Conservation (phyloP, 1,140 invertebrate species). For the Callitettix versicolor region DNA sequence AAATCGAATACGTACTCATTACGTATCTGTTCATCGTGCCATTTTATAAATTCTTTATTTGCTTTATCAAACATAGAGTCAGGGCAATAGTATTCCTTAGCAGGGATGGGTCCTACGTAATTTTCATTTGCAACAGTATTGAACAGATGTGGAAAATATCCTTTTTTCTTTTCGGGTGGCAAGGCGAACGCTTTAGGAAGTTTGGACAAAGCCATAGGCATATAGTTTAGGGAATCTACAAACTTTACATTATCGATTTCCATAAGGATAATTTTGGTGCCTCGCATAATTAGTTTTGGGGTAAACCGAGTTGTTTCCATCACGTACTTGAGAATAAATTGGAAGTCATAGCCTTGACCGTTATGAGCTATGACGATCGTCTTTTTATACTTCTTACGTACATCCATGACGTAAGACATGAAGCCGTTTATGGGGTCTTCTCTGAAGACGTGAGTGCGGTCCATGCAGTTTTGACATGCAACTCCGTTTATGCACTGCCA, state of each 20-base stretch:
- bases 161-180: constrained; percentile 9
- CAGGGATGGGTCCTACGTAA: not conserved
- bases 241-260: constrained; percentile 19
- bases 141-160: constrained; percentile 17
- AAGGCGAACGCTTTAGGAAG: constrained; percentile 27
- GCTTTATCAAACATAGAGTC: constrained; percentile 19
- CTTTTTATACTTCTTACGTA: not conserved
- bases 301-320: constrained; percentile 9
- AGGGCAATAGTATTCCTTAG: constrained; percentile 2
- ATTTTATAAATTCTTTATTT: constrained; percentile 8
- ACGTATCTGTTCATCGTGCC: not conserved
- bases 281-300: constrained; percentile 21
- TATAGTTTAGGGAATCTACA: constrained; percentile 28
- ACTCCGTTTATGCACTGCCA: not conserved
- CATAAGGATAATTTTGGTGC: constrained; percentile 17
- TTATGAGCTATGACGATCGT: constrained; percentile 22
- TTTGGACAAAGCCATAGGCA: constrained; percentile 23
- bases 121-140: constrained; percentile 26
- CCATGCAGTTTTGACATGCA: not conserved
- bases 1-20: constrained; percentile 1
- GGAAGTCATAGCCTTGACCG: constrained; percentile 22
- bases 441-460: not conserved
- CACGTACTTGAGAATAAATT: constrained; percentile 25
- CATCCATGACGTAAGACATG: constrained; percentile 5
- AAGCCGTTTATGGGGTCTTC: not conserved